Evolutionary conservation across 2,797 vertebrate species (phyloP), one percentile per base, ranked within the genome.

Genomic region (Enteromius mattozi): DNA sequence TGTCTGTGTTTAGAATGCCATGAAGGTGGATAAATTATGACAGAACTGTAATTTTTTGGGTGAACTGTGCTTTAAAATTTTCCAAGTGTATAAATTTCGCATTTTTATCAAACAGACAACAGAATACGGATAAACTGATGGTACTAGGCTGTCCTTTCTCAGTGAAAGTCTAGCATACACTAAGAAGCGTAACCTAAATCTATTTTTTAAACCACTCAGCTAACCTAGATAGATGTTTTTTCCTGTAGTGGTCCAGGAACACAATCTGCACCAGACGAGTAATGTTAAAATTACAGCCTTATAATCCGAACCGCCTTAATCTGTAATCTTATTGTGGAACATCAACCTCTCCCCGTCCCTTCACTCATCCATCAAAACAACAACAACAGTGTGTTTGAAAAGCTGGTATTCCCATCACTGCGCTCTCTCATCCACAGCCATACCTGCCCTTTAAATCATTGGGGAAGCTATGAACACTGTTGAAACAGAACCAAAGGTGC

Each of bases 261-360:
- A 42, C 45, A 93, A 92, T 91, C 91, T 90, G 19, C 0, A 70
- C 77, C 85, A 35, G 82, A 88, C 84, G 79, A 88, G 89, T 81
- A 86, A 90, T 1, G 87, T 81, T 87, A 88, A 89, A 87, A 63
- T 90, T 89, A 88, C 85, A 82, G 70, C 79, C 47, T 84, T 72
- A 81, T 91, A 93, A 93, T 93, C 91, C 91, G n/a, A 56, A 82
- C 61, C 33, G 9, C 80, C 59, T 63, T 72, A 74, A 86, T 81
- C 75, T 78, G 68, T 87, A 87, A 92, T 91, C 88, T 89, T 81
- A 76, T 80, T 37, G 65, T 80, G 72, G 37, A 49, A 65, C 66
- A 79, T 74, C 42, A 80, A 81, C 72, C 75, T 47, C 69, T 61
- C 21, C 74, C 51, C 1, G 70, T 63, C 72, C 61, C 71, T 42